phyloP scores from a whole-genome alignment of 2,888 invertebrate species.

The Gnatocerus cornutus region DNA sequence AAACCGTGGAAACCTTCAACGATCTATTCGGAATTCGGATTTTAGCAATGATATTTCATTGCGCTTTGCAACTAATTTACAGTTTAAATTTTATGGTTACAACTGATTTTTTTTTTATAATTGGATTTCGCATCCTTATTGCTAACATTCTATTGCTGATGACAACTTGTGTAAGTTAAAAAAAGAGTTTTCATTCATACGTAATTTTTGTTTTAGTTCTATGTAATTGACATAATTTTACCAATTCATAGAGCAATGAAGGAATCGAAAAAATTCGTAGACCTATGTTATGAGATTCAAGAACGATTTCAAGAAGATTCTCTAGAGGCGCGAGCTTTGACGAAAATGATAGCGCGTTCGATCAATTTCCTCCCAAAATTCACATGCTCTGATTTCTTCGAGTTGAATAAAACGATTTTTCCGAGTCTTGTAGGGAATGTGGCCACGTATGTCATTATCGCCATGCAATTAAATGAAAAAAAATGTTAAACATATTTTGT shows the following conservation, averaged over 20 bases:
- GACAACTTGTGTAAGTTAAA: neutral
- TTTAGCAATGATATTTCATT: neutral
- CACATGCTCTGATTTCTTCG: neutral
- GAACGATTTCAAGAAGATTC: slow-evolving; percentile 1
- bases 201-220: neutral
- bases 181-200: neutral
- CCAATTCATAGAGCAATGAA: neutral
- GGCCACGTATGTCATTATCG: slow-evolving; percentile 7
- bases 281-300: slow-evolving; percentile 6
- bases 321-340: neutral
- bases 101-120: neutral
- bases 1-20: neutral
- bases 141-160: neutral
- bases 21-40: neutral
- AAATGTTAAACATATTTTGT: no score
- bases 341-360: neutral
- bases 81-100: slow-evolving; percentile 1
- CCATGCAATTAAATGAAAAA: slow-evolving; percentile 11
- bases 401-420: neutral
- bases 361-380: neutral
- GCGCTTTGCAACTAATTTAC: neutral
- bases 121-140: no score
- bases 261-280: slow-evolving; percentile 9
- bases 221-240: neutral
- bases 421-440: neutral